These are phyloP conservation scores for Ptychadena robeensis DNA, from an alignment of 2,797 vertebrate species.

Conservation along the genomic window DNA sequence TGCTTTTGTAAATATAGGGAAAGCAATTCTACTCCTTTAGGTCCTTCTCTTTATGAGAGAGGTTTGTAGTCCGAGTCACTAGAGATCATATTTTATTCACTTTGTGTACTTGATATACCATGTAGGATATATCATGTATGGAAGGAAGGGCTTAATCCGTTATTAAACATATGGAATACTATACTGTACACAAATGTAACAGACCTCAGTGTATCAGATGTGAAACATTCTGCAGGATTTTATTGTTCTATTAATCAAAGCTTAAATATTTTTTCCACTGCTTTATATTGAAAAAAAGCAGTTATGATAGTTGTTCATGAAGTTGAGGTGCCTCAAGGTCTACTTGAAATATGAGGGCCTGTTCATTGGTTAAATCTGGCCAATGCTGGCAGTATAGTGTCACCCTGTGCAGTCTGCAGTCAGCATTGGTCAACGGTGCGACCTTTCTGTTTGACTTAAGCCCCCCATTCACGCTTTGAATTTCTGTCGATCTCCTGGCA, in stretches of 20 bases:
- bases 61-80: neutral
- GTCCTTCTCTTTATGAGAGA: neutral
- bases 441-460: conserved; percentile 13
- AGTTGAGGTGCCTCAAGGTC: neutral
- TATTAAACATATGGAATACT: conserved; percentile 13
- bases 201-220: neutral
- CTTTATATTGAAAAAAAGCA: neutral
- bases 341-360: neutral
- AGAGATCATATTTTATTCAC: conserved; percentile 9
- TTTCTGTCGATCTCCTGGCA: too few species aligned
- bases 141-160: conserved; percentile 21
- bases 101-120: conserved; percentile 7
- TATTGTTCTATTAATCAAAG: conserved; percentile 14
- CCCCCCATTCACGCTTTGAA: too few species aligned
- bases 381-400: neutral
- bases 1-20: neutral
- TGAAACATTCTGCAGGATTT: conserved; percentile 1
- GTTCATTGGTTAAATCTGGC: conserved; percentile 1
- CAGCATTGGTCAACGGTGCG: neutral
- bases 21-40: neutral
- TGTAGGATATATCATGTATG: conserved; percentile 14
- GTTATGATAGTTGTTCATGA: conserved; percentile 18
- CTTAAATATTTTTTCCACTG: conserved; percentile 5
- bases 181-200: conserved; percentile 18
- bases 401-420: conserved; percentile 10